A percentile compares a stretch with the other conserved stretches of the same genome.
phyloP scores from a whole-genome alignment of 1,140 invertebrate species.

The Saccostrea echinata region DNA sequence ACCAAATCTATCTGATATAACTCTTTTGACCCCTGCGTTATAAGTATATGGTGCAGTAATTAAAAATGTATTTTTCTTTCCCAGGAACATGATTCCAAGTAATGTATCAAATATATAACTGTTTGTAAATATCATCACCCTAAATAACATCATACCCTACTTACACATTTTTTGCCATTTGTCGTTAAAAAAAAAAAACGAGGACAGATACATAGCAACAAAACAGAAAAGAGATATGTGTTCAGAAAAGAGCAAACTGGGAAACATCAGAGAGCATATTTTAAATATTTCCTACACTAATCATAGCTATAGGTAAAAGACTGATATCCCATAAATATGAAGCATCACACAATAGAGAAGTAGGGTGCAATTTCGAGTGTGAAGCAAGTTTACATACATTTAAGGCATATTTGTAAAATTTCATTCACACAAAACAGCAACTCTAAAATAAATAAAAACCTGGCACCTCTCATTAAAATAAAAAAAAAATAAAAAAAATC shows the following conservation, averaged over 20 bases:
- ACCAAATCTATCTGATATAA: not conserved
- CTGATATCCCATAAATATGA: not conserved
- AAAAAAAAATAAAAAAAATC: not conserved
- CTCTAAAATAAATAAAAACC: not conserved
- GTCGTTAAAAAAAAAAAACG: too few species aligned
- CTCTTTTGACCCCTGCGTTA: not conserved
- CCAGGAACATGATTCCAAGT: not conserved
- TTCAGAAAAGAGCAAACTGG: not conserved
- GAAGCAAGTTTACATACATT: not conserved
- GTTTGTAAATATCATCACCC: not conserved
- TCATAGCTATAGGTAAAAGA: not conserved
- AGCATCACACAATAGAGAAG: not conserved
- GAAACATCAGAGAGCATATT: not conserved
- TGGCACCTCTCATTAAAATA: not conserved
- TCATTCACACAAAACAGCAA: not conserved
- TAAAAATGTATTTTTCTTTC: not conserved
- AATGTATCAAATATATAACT: not conserved
- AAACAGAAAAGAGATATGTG: conserved; percentile 6
- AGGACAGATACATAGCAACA: not conserved
- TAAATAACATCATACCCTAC: not conserved
- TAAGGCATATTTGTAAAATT: not conserved
- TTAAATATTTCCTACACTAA: not conserved
- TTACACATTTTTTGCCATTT: not conserved
- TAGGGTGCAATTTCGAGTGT: not conserved
- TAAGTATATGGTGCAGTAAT: not conserved